Evolutionary conservation across 1,140 invertebrate genomes (phyloP).

Genomic region (Calephelis virginiensis): DNA sequence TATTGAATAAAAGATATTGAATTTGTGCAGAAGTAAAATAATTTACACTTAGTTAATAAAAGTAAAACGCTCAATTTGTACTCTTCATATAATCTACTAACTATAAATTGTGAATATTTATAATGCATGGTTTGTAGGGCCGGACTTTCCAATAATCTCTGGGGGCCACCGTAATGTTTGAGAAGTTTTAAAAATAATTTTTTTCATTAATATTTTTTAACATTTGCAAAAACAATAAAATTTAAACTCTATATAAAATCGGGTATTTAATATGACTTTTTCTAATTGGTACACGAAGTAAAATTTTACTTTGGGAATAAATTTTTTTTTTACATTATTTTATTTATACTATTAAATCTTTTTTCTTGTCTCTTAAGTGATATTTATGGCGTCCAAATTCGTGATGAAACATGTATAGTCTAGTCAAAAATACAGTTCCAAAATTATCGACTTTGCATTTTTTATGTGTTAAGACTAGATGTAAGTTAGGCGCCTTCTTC

Average conservation of each 20-base stretch:
- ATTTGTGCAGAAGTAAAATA: not conserved
- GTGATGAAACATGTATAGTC: not conserved
- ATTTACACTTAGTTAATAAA: slow-evolving; percentile 2
- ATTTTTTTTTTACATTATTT: too few relatives aligned
- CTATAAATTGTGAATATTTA: slow-evolving; percentile 6
- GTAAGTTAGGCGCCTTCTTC: not conserved
- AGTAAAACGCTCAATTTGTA: slow-evolving; percentile 12
- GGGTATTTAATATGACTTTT: too few relatives aligned
- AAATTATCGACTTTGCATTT: not conserved
- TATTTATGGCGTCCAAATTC: not conserved
- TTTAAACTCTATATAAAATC: too few relatives aligned
- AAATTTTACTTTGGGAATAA: too few relatives aligned
- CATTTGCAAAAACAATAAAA: too few relatives aligned
- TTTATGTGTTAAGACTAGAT: not conserved
- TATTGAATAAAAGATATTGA: not conserved
- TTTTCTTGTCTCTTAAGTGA: too few relatives aligned
- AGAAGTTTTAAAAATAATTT: not conserved
- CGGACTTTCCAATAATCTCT: not conserved
- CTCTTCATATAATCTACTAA: slow-evolving; percentile 6
- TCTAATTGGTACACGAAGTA: too few relatives aligned
- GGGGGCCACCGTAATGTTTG: not conserved
- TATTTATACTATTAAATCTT: too few relatives aligned
- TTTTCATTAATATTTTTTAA: not conserved
- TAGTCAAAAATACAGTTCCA: not conserved
- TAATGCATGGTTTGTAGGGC: not conserved